Percentiles rank a stretch among this genome's conserved stretches.
These are phyloP conservation scores for Oophaga pumilio DNA, from an alignment of 2,113 vertebrate genomes.

Conservation along the genomic window DNA sequence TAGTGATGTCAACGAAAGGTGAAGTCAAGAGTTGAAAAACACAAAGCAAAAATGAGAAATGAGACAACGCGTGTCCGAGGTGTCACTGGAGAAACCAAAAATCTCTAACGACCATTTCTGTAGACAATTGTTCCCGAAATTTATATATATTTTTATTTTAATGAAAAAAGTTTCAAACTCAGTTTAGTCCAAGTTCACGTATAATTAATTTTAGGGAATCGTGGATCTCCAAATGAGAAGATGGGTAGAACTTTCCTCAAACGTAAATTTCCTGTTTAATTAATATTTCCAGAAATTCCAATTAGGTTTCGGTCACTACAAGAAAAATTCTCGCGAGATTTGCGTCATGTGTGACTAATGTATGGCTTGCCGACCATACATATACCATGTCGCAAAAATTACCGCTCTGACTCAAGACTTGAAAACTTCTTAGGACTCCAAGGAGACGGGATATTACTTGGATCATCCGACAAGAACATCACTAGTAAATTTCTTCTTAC, in stretches of 20 bases:
- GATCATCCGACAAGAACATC: neutral
- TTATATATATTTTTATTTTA: no score
- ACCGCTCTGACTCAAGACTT: neutral
- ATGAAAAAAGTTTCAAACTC: no score
- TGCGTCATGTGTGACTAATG: constrained; percentile 17
- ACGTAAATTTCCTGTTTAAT: neutral
- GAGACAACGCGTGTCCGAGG: neutral
- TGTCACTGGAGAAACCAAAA: no score
- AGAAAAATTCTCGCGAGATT: neutral
- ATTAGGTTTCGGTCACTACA: neutral
- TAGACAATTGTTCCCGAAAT: no score
- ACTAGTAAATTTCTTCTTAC: neutral
- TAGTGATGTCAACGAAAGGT: neutral
- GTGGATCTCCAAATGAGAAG: neutral
- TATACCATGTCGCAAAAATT: constrained; percentile 25
- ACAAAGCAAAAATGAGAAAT: neutral
- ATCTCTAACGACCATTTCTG: no score
- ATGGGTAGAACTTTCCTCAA: neutral
- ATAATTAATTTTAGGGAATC: neutral
- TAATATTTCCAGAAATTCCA: neutral
- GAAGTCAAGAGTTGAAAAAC: neutral
- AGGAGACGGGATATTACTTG: no score
- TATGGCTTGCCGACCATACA: constrained; percentile 7
- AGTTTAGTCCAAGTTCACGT: no score
- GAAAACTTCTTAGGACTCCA: no score